Evolutionary conservation across 2,888 invertebrate genomes (phyloP).

Genomic region (Stratiomys singularior): DNA sequence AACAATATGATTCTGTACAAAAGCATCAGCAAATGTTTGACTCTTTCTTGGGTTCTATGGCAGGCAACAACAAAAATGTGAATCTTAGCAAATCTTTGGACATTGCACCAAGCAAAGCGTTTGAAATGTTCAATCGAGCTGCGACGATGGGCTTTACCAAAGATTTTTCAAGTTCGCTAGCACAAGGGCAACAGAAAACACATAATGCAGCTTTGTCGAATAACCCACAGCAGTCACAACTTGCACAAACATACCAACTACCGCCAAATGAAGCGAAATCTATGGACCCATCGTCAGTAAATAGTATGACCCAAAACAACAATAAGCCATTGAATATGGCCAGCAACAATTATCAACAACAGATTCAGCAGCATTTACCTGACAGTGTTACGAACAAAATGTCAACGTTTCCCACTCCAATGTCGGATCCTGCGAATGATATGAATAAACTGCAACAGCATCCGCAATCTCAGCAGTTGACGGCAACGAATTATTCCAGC

Average conservation of each 20-base stretch:
- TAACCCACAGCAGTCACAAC: conserved; percentile 54
- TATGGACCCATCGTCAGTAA: conserved; percentile 22
- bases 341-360: conserved; percentile 48
- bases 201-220: conserved; percentile 47
- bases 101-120: conserved; percentile 63
- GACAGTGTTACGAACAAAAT: conserved; percentile 20
- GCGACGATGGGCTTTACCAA: conserved; percentile 64
- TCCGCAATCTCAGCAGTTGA: conserved; percentile 53
- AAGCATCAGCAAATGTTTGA: conserved; percentile 59
- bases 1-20: conserved; percentile 48
- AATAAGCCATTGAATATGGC: conserved; percentile 41
- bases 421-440: conserved; percentile 18
- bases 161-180: conserved; percentile 57
- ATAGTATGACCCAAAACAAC: neutral
- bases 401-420: conserved; percentile 19
- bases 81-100: conserved; percentile 55
- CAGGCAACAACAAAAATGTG: conserved; percentile 57
- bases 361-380: conserved; percentile 54
- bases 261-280: neutral
- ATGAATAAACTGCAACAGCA: conserved; percentile 47
- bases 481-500: conserved; percentile 10
- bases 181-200: conserved; percentile 54
- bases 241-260: conserved; percentile 46
- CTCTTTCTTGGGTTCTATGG: conserved; percentile 62
- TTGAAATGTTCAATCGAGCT: conserved; percentile 65